Evolutionary conservation across 1,140 invertebrate genomes (phyloP), one percentile per base, ranked within the genome.

Genomic region (Galendromus occidentalis): DNA sequence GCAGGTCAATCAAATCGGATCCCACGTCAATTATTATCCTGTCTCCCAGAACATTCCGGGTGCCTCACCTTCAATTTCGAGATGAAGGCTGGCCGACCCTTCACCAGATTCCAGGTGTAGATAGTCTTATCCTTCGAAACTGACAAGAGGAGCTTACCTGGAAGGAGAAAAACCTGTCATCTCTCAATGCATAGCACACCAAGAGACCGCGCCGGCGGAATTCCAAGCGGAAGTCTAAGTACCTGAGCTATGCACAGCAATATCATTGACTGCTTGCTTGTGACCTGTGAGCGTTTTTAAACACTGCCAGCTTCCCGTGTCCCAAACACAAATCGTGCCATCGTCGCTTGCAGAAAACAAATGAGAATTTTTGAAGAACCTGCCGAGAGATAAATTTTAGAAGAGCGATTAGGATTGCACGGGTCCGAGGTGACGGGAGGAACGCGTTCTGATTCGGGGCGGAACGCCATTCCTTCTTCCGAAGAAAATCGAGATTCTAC

Each of bases 21-120:
- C n/a, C n/a, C n/a, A n/a, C n/a, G n/a, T n/a, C n/a, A n/a, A n/a
- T n/a, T n/a, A n/a, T n/a, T n/a, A n/a, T n/a, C n/a, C n/a, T n/a
- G n/a, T n/a, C n/a, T n/a, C n/a, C n/a, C n/a, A n/a, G n/a, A n/a
- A n/a, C n/a, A n/a, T n/a, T n/a, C 6, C 22, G 17, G 65, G n/a
- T 22, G 69, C 75, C 76, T 74, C 73, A 71, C 69, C 68, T 81
- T 78, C 2, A 95, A 75, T 75, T 95, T 93, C 1, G 85, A 90
- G 1, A 86, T 84, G 74, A 87, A 96, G 2, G 90, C 88, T 72
- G 82, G 82, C 69, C 88, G 80, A 0, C 91, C 91, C 77, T 91
- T 93, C 0, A 96, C 78, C 66, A 96, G 77, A 79, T 97, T 93
- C 92, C 92, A 97, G 1, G 90, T 93, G 70, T 85, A 79, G 20